These are phyloP conservation scores for Tribolium madens DNA, from an alignment of 1,140 invertebrate species.

Conservation along the genomic window DNA sequence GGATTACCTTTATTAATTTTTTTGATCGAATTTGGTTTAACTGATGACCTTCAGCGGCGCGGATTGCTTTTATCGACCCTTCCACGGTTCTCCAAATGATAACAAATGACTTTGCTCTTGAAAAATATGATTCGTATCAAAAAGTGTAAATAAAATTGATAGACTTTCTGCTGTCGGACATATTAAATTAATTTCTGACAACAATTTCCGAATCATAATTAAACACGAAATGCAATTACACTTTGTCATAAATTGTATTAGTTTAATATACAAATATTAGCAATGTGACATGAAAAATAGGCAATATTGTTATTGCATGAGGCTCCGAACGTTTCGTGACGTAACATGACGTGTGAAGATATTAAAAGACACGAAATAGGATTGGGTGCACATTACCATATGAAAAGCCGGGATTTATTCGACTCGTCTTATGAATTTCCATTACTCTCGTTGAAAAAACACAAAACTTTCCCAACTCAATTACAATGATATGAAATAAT, in stretches of 20 bases:
- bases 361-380: constrained; percentile 27
- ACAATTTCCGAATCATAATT: constrained; percentile 1
- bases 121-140: not conserved
- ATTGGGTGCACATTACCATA: constrained; percentile 12
- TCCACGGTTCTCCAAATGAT: not conserved
- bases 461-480: constrained; percentile 7
- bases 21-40: not conserved
- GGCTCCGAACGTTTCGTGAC: constrained; percentile 1
- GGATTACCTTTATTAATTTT: not conserved
- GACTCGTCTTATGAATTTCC: constrained; percentile 6
- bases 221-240: not conserved
- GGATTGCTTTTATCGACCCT: not conserved
- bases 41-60: not conserved
- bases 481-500: constrained; percentile 24
- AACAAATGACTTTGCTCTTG: not conserved
- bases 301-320: constrained; percentile 3
- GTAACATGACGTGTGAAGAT: constrained; percentile 30
- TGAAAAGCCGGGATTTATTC: constrained; percentile 23
- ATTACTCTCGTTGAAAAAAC: not conserved
- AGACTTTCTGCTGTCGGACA: not conserved
- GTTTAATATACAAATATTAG: not conserved
- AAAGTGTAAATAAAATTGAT: constrained; percentile 1
- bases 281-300: not conserved
- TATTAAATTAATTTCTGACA: constrained; percentile 9
- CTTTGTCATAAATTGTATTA: not conserved